Evolutionary conservation across 2,113 vertebrate species (phyloP).

Genomic region (Gasterosteus nipponicus): DNA sequence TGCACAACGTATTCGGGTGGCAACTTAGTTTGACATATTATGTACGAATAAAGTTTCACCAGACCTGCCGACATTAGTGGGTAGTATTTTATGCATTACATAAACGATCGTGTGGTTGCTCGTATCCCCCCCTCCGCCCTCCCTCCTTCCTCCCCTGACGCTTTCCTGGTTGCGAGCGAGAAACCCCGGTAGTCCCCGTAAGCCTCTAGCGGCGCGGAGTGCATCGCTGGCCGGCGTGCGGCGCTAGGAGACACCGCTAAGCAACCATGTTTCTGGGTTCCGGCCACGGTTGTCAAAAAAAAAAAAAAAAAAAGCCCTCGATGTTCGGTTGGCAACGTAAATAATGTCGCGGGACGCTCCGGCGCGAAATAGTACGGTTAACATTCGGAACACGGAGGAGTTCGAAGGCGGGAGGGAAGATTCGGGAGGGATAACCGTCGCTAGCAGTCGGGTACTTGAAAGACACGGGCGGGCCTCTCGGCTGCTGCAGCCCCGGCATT

Average conservation of each 20-base stretch:
- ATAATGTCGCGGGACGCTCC: accelerated
- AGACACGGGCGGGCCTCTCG: conserved; percentile 78
- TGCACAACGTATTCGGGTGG: conserved; percentile 1
- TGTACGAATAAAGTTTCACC: conserved; percentile 54
- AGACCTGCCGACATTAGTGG: neutral
- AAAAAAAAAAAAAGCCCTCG: neutral
- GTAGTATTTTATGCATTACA: neutral
- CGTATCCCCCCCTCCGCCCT: neutral
- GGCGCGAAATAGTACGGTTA: accelerated
- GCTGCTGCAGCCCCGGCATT: conserved; percentile 80
- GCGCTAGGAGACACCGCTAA: conserved; percentile 84
- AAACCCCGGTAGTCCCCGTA: conserved; percentile 70
- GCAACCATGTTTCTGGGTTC: conserved; percentile 76
- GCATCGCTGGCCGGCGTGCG: conserved; percentile 73
- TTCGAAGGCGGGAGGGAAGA: neutral
- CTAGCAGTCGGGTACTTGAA: conserved; percentile 60
- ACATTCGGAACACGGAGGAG: neutral
- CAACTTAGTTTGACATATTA: conserved; percentile 67
- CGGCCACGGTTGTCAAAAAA: conserved; percentile 67
- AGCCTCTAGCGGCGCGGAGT: conserved; percentile 72
- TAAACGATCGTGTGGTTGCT: conserved; percentile 21
- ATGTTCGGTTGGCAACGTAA: neutral
- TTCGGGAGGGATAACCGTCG: conserved; percentile 22
- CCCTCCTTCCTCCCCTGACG: neutral
- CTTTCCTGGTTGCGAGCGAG: conserved; percentile 32